Conservation (phyloP, 2,797 vertebrate genomes). For the Pelobates cultripes region DNA sequence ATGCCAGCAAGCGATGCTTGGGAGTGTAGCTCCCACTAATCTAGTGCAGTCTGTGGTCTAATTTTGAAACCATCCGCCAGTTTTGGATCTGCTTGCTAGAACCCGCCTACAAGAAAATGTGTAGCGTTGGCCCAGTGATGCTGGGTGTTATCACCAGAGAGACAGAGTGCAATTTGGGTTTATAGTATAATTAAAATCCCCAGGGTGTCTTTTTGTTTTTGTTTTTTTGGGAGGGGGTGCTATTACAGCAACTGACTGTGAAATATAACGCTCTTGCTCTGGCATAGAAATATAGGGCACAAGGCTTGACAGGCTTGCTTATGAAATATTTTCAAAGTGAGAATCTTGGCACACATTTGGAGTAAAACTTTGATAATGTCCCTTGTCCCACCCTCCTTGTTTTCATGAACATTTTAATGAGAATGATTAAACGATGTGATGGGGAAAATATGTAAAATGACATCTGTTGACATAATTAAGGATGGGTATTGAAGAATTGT, state of each 20-base stretch:
- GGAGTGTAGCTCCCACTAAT: no score
- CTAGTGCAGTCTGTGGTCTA: no score
- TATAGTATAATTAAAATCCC: no score
- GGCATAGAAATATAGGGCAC: not conserved
- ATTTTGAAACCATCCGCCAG: no score
- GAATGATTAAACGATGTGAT: conserved; percentile 2
- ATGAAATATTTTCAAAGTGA: not conserved
- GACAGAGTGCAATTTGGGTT: no score
- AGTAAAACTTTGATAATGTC: conserved; percentile 23
- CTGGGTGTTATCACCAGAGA: no score
- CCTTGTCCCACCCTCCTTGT: conserved; percentile 5
- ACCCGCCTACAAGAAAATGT: no score
- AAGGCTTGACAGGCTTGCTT: not conserved
- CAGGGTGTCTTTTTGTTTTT: no score
- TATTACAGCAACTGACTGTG: not conserved
- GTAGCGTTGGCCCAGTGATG: no score
- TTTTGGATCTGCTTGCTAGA: no score
- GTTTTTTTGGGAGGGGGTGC: no score
- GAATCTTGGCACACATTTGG: conserved; percentile 4
- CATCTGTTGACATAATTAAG: conserved; percentile 27
- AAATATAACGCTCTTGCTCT: not conserved
- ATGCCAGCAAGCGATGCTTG: no score
- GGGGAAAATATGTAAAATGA: conserved; percentile 21
- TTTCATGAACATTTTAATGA: conserved; percentile 3
- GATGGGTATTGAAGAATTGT: conserved; percentile 13